Percentiles rank a stretch among this genome's conserved stretches.
phyloP scores from a whole-genome alignment of 1,140 invertebrate species.

The Macrobrachium rosenbergii region DNA sequence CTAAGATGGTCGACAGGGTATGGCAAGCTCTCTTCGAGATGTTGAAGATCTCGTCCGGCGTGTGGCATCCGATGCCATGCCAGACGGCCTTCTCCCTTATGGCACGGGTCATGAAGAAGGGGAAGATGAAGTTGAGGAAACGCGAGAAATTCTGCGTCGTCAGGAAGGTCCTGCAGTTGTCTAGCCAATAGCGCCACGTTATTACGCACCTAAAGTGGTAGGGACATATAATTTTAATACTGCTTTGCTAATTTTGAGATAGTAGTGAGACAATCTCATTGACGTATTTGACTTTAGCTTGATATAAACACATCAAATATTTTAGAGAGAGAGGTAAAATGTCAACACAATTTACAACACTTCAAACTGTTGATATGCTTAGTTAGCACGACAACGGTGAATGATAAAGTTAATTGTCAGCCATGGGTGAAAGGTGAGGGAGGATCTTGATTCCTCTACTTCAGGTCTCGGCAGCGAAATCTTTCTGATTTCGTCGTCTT shows the following conservation, averaged over 20 bases:
- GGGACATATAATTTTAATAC: neutral
- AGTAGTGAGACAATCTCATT: neutral
- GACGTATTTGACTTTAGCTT: neutral
- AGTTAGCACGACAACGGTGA: no score
- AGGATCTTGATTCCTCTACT: no score
- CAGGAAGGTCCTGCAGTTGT: constrained; percentile 52
- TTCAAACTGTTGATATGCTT: no score
- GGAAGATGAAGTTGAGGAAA: constrained; percentile 6
- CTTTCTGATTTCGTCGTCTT: no score
- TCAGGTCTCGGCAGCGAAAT: no score
- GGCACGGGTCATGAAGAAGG: constrained; percentile 25
- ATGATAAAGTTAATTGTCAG: no score
- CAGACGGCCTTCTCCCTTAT: constrained; percentile 3
- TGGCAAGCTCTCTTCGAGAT: constrained; percentile 40
- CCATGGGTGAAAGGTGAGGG: no score
- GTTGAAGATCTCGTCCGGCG: constrained; percentile 47
- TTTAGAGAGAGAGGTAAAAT: no score
- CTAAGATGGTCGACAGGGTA: constrained; percentile 41
- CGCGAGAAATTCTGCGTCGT: constrained; percentile 34
- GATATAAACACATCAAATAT: neutral
- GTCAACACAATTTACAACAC: no score
- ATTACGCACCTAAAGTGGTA: constrained; percentile 41
- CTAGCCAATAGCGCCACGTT: constrained; percentile 55
- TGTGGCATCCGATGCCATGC: constrained; percentile 56
- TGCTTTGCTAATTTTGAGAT: neutral